These are phyloP conservation scores for Vesta saturnalis DNA, from an alignment of 2,888 invertebrate species.

Conservation along the genomic window DNA sequence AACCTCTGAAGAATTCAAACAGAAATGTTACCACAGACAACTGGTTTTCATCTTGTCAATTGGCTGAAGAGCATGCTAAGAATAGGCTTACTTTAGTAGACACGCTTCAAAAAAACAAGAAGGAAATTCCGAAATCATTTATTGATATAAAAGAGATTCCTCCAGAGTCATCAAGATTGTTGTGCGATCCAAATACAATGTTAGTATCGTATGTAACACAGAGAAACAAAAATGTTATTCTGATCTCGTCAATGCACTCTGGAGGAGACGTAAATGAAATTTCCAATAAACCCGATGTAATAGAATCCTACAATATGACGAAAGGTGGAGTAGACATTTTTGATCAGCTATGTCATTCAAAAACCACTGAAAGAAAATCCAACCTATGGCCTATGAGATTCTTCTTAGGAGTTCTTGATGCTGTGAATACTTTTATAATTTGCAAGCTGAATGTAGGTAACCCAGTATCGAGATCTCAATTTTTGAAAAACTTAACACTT, in stretches of 20 bases:
- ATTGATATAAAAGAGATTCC: neutral
- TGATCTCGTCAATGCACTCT: conserved; percentile 10
- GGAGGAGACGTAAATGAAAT: neutral
- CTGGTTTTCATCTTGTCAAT: conserved; percentile 32
- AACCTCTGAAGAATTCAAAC: no score
- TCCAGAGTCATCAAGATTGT: neutral
- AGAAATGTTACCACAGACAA: no score
- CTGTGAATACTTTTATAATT: no score
- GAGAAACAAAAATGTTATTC: neutral
- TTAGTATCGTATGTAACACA: neutral
- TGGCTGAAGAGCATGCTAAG: conserved; percentile 26
- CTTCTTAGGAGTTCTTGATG: neutral
- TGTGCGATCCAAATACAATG: neutral
- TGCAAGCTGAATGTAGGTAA: no score
- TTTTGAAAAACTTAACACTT: no score
- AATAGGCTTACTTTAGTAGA: conserved; percentile 31
- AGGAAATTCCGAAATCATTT: conserved; percentile 1
- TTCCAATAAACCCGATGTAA: neutral
- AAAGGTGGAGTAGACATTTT: conserved; percentile 4
- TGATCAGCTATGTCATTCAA: neutral
- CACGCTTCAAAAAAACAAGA: conserved; percentile 39
- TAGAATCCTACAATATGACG: conserved; percentile 10
- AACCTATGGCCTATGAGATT: neutral
- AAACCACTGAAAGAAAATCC: neutral
- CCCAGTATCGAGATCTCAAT: no score